Evolutionary conservation across 2,888 invertebrate species (phyloP).

Genomic region (Eucriotettix oculatus): DNA sequence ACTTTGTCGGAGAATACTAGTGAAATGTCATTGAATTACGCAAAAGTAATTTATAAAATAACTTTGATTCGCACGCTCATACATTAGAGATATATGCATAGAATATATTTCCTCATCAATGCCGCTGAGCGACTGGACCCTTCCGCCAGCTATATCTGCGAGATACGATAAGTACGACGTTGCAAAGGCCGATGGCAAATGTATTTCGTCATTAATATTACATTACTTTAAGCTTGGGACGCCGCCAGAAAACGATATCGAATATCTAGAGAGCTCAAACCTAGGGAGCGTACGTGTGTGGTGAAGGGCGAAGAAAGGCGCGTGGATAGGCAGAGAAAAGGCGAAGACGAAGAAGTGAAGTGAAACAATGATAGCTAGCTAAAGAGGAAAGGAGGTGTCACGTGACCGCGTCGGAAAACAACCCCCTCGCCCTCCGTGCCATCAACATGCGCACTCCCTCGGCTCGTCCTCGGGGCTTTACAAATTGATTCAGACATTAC

Average conservation of each 20-base stretch:
- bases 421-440: neutral
- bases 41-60: no score
- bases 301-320: neutral
- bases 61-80: no score
- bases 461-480: constrained; percentile 5
- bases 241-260: constrained; percentile 17
- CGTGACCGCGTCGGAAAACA: neutral
- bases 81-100: no score
- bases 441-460: neutral
- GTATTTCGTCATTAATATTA: constrained; percentile 19
- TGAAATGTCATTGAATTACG: no score
- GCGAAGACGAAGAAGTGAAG: neutral
- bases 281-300: neutral
- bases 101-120: no score
- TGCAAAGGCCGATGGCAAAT: constrained; percentile 9
- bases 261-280: constrained; percentile 12
- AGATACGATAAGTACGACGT: no score
- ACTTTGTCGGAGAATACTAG: no score
- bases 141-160: no score
- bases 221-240: constrained; percentile 16
- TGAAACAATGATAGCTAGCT: neutral
- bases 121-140: no score
- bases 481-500: constrained; percentile 11
- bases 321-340: constrained; percentile 11
- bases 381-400: no score